Evolutionary conservation across 2,113 vertebrate genomes (phyloP).

Genomic region (Capreolus pygargus): DNA sequence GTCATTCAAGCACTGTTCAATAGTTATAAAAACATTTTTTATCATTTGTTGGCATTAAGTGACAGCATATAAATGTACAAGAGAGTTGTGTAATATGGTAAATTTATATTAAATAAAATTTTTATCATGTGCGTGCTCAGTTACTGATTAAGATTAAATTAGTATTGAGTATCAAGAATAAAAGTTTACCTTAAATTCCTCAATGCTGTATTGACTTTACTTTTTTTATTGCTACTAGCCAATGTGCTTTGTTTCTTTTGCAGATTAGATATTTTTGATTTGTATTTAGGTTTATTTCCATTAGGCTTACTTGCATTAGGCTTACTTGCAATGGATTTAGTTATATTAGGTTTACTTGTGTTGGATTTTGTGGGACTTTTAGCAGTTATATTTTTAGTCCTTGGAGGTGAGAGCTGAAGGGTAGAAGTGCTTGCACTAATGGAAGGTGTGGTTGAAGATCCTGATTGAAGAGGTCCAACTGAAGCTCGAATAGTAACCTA

Average conservation of each 20-base stretch:
- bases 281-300: constrained; percentile 79
- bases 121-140: background rate
- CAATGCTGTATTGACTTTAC: constrained; percentile 86
- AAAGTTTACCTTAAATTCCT: constrained; percentile 87
- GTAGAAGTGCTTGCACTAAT: constrained; percentile 79
- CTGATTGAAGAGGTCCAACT: constrained; percentile 82
- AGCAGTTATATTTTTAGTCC: constrained; percentile 74
- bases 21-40: background rate
- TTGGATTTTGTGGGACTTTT: constrained; percentile 75
- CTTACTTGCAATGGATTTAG: constrained; percentile 74
- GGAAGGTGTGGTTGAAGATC: constrained; percentile 76
- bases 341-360: constrained; percentile 61
- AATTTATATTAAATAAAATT: constrained; percentile 1
- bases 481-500: constrained; percentile 98
- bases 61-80: background rate
- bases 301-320: constrained; percentile 70
- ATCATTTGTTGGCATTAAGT: constrained; percentile 1
- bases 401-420: constrained; percentile 82
- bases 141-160: constrained; percentile 7
- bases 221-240: constrained; percentile 68
- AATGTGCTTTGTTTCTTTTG: constrained; percentile 81
- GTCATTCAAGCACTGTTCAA: background rate
- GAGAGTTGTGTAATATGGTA: background rate
- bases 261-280: constrained; percentile 79
- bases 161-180: background rate